Evolutionary conservation across 2,888 invertebrate genomes (phyloP).

Genomic region (Neria commutata): DNA sequence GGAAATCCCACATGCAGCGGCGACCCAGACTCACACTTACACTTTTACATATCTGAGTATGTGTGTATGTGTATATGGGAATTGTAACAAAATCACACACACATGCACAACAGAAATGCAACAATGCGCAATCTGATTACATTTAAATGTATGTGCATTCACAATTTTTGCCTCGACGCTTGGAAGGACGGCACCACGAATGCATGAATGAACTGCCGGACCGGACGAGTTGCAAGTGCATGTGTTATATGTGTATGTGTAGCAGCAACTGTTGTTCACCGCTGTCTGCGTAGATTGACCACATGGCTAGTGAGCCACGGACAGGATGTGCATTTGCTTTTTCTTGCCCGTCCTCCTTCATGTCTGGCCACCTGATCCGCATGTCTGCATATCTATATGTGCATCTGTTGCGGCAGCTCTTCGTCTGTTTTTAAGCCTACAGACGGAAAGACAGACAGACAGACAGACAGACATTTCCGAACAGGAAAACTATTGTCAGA

Average conservation of each 20-base stretch:
- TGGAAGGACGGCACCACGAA: constrained; percentile 8
- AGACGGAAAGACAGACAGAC: too few relatives aligned
- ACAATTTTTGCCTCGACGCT: constrained; percentile 41
- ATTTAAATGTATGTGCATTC: constrained; percentile 56
- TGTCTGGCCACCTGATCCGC: background rate
- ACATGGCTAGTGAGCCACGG: constrained; percentile 41
- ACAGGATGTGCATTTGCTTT: constrained; percentile 48
- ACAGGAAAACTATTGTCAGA: too few relatives aligned
- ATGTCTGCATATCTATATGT: background rate
- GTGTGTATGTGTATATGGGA: too few relatives aligned
- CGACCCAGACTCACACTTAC: too few relatives aligned
- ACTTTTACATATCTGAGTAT: too few relatives aligned
- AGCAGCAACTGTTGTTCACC: constrained; percentile 32
- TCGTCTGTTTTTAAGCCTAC: background rate
- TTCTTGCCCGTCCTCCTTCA: constrained; percentile 6
- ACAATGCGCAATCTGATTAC: constrained; percentile 50
- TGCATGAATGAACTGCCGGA: background rate
- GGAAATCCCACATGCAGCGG: too few relatives aligned
- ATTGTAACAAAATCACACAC: constrained; percentile 42
- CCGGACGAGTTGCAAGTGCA: background rate
- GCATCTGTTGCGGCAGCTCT: background rate
- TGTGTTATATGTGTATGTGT: background rate
- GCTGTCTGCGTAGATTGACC: constrained; percentile 21
- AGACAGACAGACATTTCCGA: too few relatives aligned
- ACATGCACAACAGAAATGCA: too few relatives aligned